Conservation (phyloP, 2,888 invertebrate species). For the Tuta absoluta region DNA sequence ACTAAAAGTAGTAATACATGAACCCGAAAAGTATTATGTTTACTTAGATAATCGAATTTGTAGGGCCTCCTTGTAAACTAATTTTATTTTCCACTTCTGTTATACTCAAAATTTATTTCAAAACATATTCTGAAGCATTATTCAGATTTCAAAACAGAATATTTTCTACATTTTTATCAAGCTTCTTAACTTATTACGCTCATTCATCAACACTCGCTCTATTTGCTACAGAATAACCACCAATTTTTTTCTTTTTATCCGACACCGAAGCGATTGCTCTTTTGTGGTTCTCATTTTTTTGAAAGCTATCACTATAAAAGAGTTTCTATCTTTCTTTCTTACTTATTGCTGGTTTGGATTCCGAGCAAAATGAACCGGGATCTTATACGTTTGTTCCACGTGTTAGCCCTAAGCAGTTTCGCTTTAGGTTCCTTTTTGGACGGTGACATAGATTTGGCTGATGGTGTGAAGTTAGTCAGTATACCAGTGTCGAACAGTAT, state of each 20-base stretch:
- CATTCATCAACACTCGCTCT: neutral
- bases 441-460: slow-evolving; percentile 81
- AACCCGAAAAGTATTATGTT: too few species aligned
- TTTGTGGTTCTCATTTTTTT: slow-evolving; percentile 68
- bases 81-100: too few species aligned
- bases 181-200: neutral
- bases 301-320: slow-evolving; percentile 75
- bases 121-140: too few species aligned
- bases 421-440: slow-evolving; percentile 59
- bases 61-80: too few species aligned
- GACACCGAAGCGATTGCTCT: slow-evolving; percentile 56
- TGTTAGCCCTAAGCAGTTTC: slow-evolving; percentile 45
- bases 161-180: neutral
- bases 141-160: too few species aligned
- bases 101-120: too few species aligned
- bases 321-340: slow-evolving; percentile 59
- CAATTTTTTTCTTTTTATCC: slow-evolving; percentile 42
- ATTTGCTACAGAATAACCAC: slow-evolving; percentile 50
- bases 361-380: slow-evolving; percentile 66
- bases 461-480: slow-evolving; percentile 84
- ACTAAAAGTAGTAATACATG: too few species aligned
- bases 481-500: slow-evolving; percentile 72
- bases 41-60: too few species aligned
- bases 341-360: slow-evolving; percentile 64
- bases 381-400: slow-evolving; percentile 38